Evolutionary conservation across 2,888 invertebrate species (phyloP).

Genomic region (Pollenia amentaria): DNA sequence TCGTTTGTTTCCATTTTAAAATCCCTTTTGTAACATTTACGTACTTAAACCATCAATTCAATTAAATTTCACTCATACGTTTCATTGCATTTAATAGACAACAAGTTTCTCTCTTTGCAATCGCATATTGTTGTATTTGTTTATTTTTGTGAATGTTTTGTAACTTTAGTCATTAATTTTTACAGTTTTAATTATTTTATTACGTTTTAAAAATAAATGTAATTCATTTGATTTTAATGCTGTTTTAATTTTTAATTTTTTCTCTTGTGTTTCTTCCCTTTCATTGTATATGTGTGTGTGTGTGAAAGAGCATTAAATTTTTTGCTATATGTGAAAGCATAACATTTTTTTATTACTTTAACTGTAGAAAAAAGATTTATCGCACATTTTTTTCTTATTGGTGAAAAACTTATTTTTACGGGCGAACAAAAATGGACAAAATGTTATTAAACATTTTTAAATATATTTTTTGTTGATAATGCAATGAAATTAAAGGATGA

Average conservation of each 20-base stretch:
- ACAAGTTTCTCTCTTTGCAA: background rate
- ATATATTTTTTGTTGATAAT: too few relatives aligned
- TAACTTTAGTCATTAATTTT: background rate
- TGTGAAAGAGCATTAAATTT: too few relatives aligned
- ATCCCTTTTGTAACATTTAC: background rate
- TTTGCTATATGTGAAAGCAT: background rate
- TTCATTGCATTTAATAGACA: background rate
- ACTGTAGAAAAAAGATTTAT: background rate
- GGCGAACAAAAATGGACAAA: too few relatives aligned
- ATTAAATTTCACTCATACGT: constrained; percentile 35
- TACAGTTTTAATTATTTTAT: constrained; percentile 4
- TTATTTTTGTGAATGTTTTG: background rate
- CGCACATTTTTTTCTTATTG: too few relatives aligned
- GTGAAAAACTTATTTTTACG: too few relatives aligned
- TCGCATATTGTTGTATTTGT: background rate
- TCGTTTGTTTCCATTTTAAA: too few relatives aligned
- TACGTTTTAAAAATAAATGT: constrained; percentile 4
- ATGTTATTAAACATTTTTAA: too few relatives aligned
- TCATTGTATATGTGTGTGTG: background rate
- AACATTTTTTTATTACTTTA: constrained; percentile 33
- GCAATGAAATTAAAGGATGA: too few relatives aligned
- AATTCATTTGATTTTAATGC: constrained; percentile 8
- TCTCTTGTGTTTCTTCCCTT: background rate
- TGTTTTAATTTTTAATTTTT: constrained; percentile 4
- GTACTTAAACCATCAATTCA: constrained; percentile 9